These are phyloP conservation scores for Oreochromis niloticus DNA, from an alignment of 2,113 vertebrate genomes.

Conservation along the genomic window DNA sequence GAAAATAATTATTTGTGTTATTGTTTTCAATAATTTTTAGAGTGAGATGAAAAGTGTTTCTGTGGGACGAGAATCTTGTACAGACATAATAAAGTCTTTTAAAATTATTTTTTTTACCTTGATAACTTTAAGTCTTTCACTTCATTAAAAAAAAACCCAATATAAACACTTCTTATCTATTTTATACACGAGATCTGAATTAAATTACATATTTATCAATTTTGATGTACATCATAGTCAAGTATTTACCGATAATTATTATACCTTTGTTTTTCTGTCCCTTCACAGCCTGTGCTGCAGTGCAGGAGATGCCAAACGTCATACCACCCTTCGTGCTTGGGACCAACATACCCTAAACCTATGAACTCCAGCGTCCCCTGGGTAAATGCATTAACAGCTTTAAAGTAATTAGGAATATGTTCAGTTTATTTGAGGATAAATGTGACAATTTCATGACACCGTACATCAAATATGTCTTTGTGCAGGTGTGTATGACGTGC, in stretches of 20 bases:
- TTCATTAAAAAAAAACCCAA: not conserved
- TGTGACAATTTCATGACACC: not conserved
- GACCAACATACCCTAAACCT: slow-evolving; percentile 85
- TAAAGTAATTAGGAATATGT: not conserved
- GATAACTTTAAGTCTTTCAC: not conserved
- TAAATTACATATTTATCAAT: not conserved
- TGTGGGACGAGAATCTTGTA: not conserved
- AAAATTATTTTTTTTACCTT: not conserved
- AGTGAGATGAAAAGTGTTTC: not conserved
- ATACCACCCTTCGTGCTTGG: slow-evolving; percentile 85
- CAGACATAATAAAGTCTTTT: not conserved
- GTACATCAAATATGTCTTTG: not conserved
- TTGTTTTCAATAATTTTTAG: not conserved
- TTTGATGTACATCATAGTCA: not conserved
- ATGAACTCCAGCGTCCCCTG: slow-evolving; percentile 78
- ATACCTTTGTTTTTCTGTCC: not conserved
- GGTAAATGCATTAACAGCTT: slow-evolving; percentile 65
- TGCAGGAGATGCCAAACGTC: slow-evolving; percentile 83
- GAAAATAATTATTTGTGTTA: not conserved
- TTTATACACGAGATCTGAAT: not conserved
- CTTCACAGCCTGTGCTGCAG: slow-evolving; percentile 80
- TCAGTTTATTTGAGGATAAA: not conserved
- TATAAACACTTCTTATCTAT: not conserved
- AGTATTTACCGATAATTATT: not conserved
- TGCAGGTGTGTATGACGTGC: slow-evolving; percentile 84